Percentiles rank a stretch among this genome's conserved stretches.
Evolutionary conservation across 2,888 invertebrate species (phyloP).

Genomic region (Tiliacea citrago): DNA sequence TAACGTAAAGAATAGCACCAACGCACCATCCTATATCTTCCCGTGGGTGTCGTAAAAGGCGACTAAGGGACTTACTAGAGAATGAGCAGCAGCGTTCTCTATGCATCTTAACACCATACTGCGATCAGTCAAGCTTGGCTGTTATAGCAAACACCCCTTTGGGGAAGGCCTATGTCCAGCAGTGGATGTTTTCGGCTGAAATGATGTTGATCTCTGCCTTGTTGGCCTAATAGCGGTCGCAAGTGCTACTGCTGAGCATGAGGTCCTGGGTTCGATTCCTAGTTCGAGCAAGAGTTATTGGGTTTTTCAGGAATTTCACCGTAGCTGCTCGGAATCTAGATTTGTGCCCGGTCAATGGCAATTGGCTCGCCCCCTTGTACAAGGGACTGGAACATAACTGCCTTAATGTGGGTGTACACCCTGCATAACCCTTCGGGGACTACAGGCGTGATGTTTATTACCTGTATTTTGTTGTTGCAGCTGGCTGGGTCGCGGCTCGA

Average conservation of each 20-base stretch:
- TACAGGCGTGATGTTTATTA: not conserved
- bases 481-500: constrained; percentile 97
- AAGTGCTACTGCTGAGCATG: not conserved
- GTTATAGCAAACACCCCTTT: too few relatives aligned
- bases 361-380: not conserved
- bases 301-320: not conserved
- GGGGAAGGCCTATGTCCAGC: too few relatives aligned
- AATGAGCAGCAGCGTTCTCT: too few relatives aligned
- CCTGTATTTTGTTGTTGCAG: constrained; percentile 83
- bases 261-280: not conserved
- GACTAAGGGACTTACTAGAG: too few relatives aligned
- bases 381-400: not conserved
- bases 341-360: not conserved
- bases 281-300: not conserved
- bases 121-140: too few relatives aligned
- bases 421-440: not conserved
- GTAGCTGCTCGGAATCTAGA: not conserved
- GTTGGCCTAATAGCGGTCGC: not conserved
- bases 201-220: too few relatives aligned
- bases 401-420: not conserved
- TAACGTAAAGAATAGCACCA: too few relatives aligned
- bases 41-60: too few relatives aligned
- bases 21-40: too few relatives aligned
- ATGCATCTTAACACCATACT: too few relatives aligned
- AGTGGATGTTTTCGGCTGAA: too few relatives aligned